phyloP scores from a whole-genome alignment of 2,797 vertebrate species.

The Sitta carolinensis region DNA sequence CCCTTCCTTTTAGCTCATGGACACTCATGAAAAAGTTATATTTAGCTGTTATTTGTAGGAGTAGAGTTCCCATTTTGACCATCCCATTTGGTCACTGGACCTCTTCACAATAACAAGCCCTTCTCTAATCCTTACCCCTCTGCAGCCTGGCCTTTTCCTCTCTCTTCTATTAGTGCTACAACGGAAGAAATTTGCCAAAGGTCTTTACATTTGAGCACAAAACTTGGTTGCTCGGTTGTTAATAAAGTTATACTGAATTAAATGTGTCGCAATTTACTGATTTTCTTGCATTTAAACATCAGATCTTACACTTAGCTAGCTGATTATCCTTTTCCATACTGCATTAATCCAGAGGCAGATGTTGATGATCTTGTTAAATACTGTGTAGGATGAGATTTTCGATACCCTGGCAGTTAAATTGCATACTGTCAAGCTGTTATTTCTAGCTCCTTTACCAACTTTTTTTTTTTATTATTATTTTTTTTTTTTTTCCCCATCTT shows the following conservation, averaged over 20 bases:
- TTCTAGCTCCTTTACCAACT: background rate
- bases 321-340: background rate
- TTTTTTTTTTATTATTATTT: background rate
- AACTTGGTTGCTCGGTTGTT: background rate
- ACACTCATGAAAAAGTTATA: background rate
- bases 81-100: background rate
- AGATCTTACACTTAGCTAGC: background rate
- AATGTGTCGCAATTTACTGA: background rate
- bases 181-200: background rate
- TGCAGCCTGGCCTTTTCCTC: background rate
- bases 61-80: background rate
- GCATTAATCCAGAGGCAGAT: background rate
- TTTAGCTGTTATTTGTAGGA: background rate
- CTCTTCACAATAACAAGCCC: background rate
- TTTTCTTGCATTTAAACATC: background rate
- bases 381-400: background rate
- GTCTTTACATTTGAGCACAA: background rate
- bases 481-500: background rate
- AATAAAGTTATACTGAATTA: background rate
- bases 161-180: background rate
- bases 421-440: background rate
- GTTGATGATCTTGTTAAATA: constrained; percentile 26
- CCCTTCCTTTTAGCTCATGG: background rate
- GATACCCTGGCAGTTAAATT: constrained; percentile 6
- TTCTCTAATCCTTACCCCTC: background rate